Percentiles rank a stretch among this genome's conserved stretches.
These are phyloP conservation scores for Heterodera filipjevi DNA, from an alignment of 2,888 invertebrate species.

Conservation along the genomic window DNA sequence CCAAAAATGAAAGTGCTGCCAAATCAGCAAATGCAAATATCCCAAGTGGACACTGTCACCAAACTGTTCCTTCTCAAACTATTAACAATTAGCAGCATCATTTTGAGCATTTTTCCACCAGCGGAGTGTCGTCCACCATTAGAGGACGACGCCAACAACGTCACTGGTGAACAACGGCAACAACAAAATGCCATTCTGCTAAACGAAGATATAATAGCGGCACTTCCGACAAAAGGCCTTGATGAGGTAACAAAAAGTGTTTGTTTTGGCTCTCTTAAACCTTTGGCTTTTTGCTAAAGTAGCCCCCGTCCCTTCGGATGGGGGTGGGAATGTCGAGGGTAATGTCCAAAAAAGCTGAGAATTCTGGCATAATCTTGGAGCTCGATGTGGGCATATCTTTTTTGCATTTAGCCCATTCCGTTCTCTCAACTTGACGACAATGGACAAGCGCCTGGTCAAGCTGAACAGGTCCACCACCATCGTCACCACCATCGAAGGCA, in stretches of 20 bases:
- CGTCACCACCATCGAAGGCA: background rate
- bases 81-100: background rate
- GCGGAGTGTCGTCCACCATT: background rate
- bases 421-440: background rate
- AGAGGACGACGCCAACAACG: background rate
- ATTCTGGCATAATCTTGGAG: too few relatives aligned
- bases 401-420: background rate
- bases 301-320: too few relatives aligned
- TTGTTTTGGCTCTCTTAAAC: too few relatives aligned
- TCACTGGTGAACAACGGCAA: too few relatives aligned
- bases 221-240: background rate
- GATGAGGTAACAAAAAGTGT: background rate
- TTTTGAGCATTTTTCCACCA: background rate
- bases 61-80: background rate
- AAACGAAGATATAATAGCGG: background rate
- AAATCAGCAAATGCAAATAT: background rate
- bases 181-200: background rate
- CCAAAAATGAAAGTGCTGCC: conserved; percentile 1
- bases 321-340: too few relatives aligned
- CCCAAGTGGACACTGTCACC: background rate
- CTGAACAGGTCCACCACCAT: background rate
- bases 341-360: too few relatives aligned
- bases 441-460: background rate
- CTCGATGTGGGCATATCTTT: too few relatives aligned
- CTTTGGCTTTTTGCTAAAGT: too few relatives aligned